Evolutionary conservation across 2,888 invertebrate species (phyloP), one percentile per base, ranked within the genome.

Genomic region (Sphaeridia pumilis): DNA sequence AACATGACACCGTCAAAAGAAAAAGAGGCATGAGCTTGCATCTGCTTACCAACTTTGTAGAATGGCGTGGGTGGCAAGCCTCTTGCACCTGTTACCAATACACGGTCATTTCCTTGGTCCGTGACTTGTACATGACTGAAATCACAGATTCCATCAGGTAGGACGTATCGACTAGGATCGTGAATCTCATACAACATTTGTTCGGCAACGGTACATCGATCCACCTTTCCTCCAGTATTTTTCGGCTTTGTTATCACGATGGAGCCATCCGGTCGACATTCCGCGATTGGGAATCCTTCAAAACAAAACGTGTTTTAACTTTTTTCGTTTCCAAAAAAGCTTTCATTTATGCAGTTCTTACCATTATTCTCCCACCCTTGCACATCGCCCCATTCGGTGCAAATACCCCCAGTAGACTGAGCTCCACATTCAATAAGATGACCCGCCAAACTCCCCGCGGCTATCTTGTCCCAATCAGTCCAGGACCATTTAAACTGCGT

Each of bases 371-470:
- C 72, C 73, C 72, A 74, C 55, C 70, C 69, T 26, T 66, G 63
- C 2, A 74, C 70, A 46, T 58, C 56, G 31, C 73, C 67, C 74
- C 74, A 75, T 61, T 75, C 74, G 38, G 74, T 74, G 60, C 71
- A 73, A 31, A 73, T 69, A 4, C 75, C 75, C 22, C 75, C 75
- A 43, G 74, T 74, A 2, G 67, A 67, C 60, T 75, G 75, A 21
- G 74, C 74, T 36, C 75, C 75, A 70, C 75, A 75, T 64, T 75
- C 74, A 28, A 75, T 68, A 46, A 75, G 66, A 64, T 75, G 75
- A 21, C 75, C 75, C 31, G 74, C 74, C 50, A 75, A 64, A 61
- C 74, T 73, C 51, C 72, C 74, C 55, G 69, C 65, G 22, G 74
- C 72, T 52, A 74, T 63, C 20, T 66, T 65, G 60, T 74, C 71